Evolutionary conservation across 64 coral and sea anemone species (phyloP).

Genomic region (Actinia tenebrosa): DNA sequence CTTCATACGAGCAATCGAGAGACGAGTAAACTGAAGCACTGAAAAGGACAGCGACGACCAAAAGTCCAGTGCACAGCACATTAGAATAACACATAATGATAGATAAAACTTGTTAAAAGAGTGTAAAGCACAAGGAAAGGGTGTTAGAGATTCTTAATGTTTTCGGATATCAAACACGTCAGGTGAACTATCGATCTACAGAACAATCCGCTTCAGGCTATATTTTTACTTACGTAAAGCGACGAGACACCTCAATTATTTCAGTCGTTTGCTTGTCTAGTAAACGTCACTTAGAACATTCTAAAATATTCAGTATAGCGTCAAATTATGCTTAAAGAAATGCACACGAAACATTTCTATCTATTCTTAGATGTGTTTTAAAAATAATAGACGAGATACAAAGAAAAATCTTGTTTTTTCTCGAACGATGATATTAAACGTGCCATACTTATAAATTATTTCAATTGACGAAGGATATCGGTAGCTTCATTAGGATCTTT

Average conservation of each 20-base stretch:
- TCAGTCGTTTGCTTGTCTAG: not conserved
- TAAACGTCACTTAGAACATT: constrained; percentile 6
- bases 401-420: no score
- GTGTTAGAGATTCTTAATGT: not conserved
- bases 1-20: not conserved
- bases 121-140: not conserved
- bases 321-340: not conserved
- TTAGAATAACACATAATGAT: not conserved
- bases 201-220: not conserved
- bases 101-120: not conserved
- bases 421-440: not conserved
- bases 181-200: not conserved
- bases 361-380: not conserved
- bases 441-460: not conserved
- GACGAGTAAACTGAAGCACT: not conserved
- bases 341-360: not conserved
- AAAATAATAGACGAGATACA: no score
- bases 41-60: not conserved
- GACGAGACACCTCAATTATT: not conserved
- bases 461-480: not conserved
- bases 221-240: not conserved
- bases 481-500: not conserved
- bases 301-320: not conserved
- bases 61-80: not conserved
- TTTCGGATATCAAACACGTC: not conserved